Percentiles rank a stretch among this genome's conserved stretches.
phyloP scores from a whole-genome alignment of 2,797 vertebrate species.

The Anguilla pacifica region DNA sequence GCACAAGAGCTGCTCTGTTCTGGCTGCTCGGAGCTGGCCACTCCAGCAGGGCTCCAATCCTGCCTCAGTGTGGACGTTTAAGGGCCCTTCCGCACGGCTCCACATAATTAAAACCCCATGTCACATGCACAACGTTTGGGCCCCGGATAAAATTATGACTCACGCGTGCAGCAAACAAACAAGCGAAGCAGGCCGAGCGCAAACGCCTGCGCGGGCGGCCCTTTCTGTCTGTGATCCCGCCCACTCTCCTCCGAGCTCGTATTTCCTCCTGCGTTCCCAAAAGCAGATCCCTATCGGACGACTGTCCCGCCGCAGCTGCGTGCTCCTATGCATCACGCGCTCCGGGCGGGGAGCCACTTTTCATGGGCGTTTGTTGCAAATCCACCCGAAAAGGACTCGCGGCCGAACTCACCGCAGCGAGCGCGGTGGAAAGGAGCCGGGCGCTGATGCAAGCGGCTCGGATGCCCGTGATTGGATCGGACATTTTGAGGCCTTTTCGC shows the following conservation, averaged over 20 bases:
- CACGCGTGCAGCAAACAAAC: slow-evolving; percentile 63
- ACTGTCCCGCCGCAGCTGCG: not conserved
- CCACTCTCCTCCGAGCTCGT: not conserved
- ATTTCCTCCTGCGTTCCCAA: not conserved
- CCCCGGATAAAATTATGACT: slow-evolving; percentile 49
- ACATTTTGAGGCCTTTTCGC: slow-evolving; percentile 1
- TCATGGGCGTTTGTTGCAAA: not conserved
- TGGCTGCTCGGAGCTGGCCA: slow-evolving; percentile 54
- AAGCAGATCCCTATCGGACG: slow-evolving; percentile 6
- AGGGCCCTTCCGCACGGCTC: slow-evolving; percentile 44
- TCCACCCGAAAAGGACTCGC: not conserved
- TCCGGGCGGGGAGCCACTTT: not conserved
- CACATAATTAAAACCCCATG: slow-evolving; percentile 64
- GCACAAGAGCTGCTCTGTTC: slow-evolving; percentile 73
- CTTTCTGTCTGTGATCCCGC: not conserved
- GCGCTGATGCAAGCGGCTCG: not conserved
- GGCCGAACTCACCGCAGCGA: not conserved
- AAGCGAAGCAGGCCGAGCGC: slow-evolving; percentile 30
- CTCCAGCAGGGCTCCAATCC: slow-evolving; percentile 60
- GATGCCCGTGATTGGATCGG: not conserved
- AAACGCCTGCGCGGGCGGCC: not conserved
- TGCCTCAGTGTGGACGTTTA: slow-evolving; percentile 75
- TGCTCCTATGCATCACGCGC: not conserved
- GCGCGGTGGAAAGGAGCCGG: not conserved
- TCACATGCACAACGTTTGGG: slow-evolving; percentile 56